phyloP scores from a whole-genome alignment of 2,113 vertebrate species.

The Riparia riparia region DNA sequence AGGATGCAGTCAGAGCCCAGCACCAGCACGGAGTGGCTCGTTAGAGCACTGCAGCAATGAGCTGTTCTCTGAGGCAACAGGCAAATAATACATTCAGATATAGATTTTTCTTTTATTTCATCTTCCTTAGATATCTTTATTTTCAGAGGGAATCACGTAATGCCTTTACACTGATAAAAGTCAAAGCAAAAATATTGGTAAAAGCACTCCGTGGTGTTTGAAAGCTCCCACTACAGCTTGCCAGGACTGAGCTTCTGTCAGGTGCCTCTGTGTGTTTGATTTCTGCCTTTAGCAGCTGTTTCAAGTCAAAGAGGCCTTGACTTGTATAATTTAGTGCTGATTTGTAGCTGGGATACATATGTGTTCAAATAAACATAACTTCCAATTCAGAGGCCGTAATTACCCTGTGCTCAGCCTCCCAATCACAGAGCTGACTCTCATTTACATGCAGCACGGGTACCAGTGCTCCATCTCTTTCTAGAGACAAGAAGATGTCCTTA shows the following conservation, averaged over 20 bases:
- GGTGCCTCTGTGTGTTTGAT: not conserved
- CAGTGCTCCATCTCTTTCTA: not conserved
- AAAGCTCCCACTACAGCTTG: not conserved
- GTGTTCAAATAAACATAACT: not conserved
- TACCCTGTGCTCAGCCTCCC: not conserved
- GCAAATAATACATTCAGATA: slow-evolving; percentile 11
- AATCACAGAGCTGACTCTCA: not conserved
- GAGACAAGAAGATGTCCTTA: not conserved
- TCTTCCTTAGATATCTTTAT: not conserved
- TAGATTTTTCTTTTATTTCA: slow-evolving; percentile 27
- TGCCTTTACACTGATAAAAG: not conserved
- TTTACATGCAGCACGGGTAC: not conserved
- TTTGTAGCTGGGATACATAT: not conserved
- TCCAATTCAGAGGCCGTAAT: not conserved
- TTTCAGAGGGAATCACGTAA: not conserved
- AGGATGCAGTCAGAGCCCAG: not conserved
- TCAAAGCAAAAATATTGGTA: not conserved
- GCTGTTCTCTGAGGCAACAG: not conserved
- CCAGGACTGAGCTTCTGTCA: not conserved
- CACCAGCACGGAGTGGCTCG: not conserved
- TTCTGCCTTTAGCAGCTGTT: slow-evolving; percentile 1
- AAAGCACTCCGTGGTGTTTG: not conserved
- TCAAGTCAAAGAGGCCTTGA: not conserved
- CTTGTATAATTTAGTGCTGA: not conserved
- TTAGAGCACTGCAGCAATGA: slow-evolving; percentile 4